Base-by-base conservation (phyloP, 2,113 vertebrate species). In the Channa maculata region DNA sequence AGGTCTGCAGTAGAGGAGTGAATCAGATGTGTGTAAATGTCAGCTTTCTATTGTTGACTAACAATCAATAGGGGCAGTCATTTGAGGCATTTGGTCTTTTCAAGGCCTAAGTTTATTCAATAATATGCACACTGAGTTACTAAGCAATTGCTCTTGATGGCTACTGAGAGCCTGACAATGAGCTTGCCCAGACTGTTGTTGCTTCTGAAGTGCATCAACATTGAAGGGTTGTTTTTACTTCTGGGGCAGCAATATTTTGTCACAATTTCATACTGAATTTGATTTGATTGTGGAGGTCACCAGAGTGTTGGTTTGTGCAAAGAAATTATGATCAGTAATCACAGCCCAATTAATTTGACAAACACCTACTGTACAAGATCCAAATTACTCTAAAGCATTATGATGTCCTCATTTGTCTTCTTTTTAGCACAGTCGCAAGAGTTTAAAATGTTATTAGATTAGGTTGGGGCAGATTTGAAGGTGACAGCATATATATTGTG, bases 21-120 rank as follows among this genome's bases (percentile, higher is more conserved):
- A 77, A 75, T 85, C 77, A 63, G 39, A 79, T 70, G 65, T 64
- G 68, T 65, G 74, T 74, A 90, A 92, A 90, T 89, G 86, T 84
- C 88, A 88, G 51, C 62, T 61, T 61, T 74, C 53, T 38, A 53
- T 61, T 88, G 77, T 68, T 65, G 77, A 84, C 70, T 43, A 71
- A 55, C 57, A 60, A 83, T 88, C 86, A 33, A 80, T 89, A 45
- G 36, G 65, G 0, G 33, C 74, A 80, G 80, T 80, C 77, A 46
- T 84, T 71, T 71, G 69, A 86, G 60, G 73, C 65, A 66, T 71
- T 89, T 81, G 71, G 67, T 75, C 75, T 83, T 85, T 85, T 75
- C 72, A 73, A 49, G 45, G 54, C 60, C 41, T 11, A 13, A 61
- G 53, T 89, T 75, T 63, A 66, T 76, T 83, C 78, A 79, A 67